These are phyloP conservation scores for Tonatia bakeri DNA, from an alignment of 2,113 vertebrate species.

Conservation along the genomic window DNA sequence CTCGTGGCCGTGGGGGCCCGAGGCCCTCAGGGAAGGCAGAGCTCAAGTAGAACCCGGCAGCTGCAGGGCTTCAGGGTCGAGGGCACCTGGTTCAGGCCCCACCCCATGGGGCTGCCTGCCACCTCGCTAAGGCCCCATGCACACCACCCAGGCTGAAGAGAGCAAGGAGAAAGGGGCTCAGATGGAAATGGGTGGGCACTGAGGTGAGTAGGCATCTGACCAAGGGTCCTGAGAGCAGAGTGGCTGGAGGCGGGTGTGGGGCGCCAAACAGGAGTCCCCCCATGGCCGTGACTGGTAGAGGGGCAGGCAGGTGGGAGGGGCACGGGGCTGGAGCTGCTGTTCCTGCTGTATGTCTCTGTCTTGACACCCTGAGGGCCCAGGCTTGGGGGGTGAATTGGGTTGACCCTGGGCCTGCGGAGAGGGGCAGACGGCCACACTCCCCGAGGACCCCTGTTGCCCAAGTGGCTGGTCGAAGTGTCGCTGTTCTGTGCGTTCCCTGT, in stretches of 20 bases:
- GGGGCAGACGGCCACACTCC: background rate
- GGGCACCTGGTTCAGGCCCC: background rate
- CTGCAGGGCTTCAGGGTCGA: background rate
- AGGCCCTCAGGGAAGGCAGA: background rate
- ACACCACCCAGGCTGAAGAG: background rate
- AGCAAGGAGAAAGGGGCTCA: background rate
- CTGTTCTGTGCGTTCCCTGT: background rate
- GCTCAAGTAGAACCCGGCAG: background rate
- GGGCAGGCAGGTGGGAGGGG: background rate
- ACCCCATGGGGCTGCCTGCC: background rate
- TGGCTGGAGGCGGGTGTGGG: background rate
- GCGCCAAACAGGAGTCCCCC: too few relatives aligned
- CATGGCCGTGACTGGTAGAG: too few relatives aligned
- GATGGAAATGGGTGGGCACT: too few relatives aligned
- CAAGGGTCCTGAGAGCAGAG: background rate
- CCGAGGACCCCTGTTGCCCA: fast-evolving
- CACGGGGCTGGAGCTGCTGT: background rate
- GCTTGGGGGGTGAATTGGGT: background rate
- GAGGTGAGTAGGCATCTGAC: background rate
- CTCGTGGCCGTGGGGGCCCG: background rate
- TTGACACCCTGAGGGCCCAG: background rate
- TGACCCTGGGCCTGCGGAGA: background rate
- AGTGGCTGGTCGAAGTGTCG: fast-evolving
- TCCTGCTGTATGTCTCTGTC: background rate
- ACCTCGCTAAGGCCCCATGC: background rate